Base-by-base conservation (phyloP, 2,113 vertebrate species). In the Himantopus leucocephalus region DNA sequence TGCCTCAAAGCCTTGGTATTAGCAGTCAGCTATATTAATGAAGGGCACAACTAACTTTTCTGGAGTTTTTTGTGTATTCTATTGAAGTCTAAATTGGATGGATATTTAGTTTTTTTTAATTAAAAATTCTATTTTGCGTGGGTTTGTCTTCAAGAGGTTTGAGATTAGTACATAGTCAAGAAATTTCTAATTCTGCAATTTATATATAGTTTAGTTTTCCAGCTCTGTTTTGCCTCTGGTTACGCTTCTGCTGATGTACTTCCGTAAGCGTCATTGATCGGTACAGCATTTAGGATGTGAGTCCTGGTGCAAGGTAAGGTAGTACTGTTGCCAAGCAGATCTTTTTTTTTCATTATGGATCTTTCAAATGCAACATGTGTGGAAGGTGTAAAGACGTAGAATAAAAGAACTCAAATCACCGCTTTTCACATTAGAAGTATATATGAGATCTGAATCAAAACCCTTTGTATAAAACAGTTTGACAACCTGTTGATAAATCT, bases 241-340 rank as follows among this genome's bases (percentile, higher is more conserved):
- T 88, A n/a, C 1, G 2, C 85, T 89, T 86, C 45, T 76, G 19
- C 22, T 77, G 12, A 6, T 50, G 19, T n/a, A 39, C 23, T 60
- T 52, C 23, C 2, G 1, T 8, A 73, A 17, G 24, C 22, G 14
- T n/a, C 0, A 1, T 37, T 0, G 0, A 14, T 52, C 1, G 3
- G 6, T 63, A 29, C 22, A 30, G 16, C 8, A 13, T 84, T 88
- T 48, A 45, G 24, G 8, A 23, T 74, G 15, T 20, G 10, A 63
- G 12, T 41, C 39, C 10, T 32, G 16, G n/a, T 85, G 55, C 55
- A 41, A 37, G 23, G 18, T 45, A 35, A 43, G 27, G 10, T 27
- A n/a, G 27, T 45, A 24, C 7, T 43, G 10, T 48, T 77, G 60
- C n/a, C 10, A 58, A 24, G 37, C 8, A 62, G 24, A 26, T 85